These are phyloP conservation scores for Amorpha juglandis DNA, from an alignment of 2,888 invertebrate species.

Conservation along the genomic window DNA sequence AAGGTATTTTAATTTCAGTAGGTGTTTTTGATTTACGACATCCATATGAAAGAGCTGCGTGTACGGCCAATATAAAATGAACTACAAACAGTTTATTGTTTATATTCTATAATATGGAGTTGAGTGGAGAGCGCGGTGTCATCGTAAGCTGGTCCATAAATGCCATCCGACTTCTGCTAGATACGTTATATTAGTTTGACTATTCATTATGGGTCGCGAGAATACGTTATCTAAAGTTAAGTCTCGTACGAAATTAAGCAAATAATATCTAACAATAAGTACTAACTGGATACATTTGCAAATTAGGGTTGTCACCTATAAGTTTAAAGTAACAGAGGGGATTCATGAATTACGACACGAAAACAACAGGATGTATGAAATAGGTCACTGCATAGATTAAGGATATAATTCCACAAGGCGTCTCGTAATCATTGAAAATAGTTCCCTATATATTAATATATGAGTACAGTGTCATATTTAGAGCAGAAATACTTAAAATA, in stretches of 20 bases:
- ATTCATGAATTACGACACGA: not conserved
- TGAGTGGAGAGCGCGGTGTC: slow-evolving; percentile 38
- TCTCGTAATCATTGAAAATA: too few species aligned
- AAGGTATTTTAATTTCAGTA: slow-evolving; percentile 71
- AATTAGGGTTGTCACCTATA: not conserved
- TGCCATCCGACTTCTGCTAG: slow-evolving; percentile 47
- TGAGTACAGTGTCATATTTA: too few species aligned
- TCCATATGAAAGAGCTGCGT: slow-evolving; percentile 71
- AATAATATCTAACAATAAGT: slow-evolving; percentile 19
- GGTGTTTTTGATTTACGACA: slow-evolving; percentile 70
- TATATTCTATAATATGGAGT: slow-evolving; percentile 23
- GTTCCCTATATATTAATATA: too few species aligned
- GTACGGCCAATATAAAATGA: slow-evolving; percentile 48
- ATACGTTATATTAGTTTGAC: slow-evolving; percentile 59
- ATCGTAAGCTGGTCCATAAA: slow-evolving; percentile 42
- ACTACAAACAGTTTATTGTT: slow-evolving; percentile 29
- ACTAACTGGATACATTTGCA: slow-evolving; percentile 40
- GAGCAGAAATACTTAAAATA: too few species aligned
- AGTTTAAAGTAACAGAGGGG: not conserved
- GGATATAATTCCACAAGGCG: too few species aligned
- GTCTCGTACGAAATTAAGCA: slow-evolving; percentile 25
- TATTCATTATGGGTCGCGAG: slow-evolving; percentile 55
- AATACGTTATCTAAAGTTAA: slow-evolving; percentile 53
- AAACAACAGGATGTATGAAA: not conserved
- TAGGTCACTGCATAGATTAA: too few species aligned